Percentiles rank a stretch among this genome's conserved stretches.
phyloP scores from a whole-genome alignment of 2,888 invertebrate species.

The Clusia tigrina region DNA sequence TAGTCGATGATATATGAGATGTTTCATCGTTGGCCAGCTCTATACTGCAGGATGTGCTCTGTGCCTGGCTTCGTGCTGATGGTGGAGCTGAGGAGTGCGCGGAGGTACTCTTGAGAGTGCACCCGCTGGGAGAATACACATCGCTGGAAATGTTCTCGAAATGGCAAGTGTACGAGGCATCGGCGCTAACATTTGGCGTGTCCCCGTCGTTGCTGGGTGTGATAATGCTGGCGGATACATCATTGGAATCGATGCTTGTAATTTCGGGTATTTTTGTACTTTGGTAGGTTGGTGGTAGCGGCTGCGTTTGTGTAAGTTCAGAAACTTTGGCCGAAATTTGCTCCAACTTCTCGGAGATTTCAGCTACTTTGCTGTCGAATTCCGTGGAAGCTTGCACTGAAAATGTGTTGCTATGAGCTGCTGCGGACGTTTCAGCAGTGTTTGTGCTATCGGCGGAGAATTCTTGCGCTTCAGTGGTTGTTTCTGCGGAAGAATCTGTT shows the following conservation, averaged over 20 bases:
- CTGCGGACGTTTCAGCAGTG: background rate
- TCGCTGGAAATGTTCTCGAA: conserved; percentile 36
- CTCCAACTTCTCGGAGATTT: conserved; percentile 37
- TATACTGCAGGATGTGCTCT: background rate
- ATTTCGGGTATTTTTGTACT: too few relatives aligned
- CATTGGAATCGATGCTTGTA: background rate
- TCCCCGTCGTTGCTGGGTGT: background rate
- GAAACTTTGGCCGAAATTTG: conserved; percentile 34
- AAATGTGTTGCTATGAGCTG: conserved; percentile 14
- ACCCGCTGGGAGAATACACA: conserved; percentile 34
- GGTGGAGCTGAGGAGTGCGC: conserved; percentile 6
- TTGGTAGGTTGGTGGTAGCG: conserved; percentile 20
- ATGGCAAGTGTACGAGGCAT: conserved; percentile 34
- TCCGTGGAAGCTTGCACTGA: conserved; percentile 27
- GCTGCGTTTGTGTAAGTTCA: conserved; percentile 33
- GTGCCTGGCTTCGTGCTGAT: conserved; percentile 12
- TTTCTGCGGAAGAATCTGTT: conserved; percentile 22
- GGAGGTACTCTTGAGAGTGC: conserved; percentile 10
- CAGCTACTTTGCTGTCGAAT: conserved; percentile 22
- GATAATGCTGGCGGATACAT: background rate
- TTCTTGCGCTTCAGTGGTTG: background rate
- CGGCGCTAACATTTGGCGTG: background rate
- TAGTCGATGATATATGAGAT: background rate
- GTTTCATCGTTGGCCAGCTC: background rate
- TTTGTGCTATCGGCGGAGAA: background rate